Percentiles rank a stretch among this genome's conserved stretches.
phyloP scores from a whole-genome alignment of 2,888 invertebrate species.

The Amblyjoppa proteus region DNA sequence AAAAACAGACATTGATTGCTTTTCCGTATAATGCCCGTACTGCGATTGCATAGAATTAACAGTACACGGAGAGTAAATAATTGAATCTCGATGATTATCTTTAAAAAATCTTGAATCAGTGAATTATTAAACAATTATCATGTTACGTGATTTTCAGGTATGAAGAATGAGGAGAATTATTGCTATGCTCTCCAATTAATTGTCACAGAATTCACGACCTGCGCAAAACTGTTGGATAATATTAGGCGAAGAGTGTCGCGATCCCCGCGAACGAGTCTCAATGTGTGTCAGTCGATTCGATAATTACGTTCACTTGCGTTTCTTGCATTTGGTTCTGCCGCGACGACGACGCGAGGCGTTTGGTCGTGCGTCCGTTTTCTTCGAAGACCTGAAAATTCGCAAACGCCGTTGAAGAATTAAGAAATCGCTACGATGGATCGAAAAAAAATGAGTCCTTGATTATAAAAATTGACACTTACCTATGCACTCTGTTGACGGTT shows the following conservation, averaged over 20 bases:
- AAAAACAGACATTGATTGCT: constrained; percentile 5
- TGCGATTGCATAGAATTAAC: neutral
- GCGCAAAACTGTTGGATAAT: constrained; percentile 57
- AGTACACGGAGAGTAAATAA: neutral
- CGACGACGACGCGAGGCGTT: constrained; percentile 83
- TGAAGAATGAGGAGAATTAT: constrained; percentile 34
- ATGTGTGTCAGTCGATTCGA: constrained; percentile 14
- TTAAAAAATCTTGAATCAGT: constrained; percentile 9
- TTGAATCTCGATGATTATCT: constrained; percentile 16
- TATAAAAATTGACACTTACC: constrained; percentile 73
- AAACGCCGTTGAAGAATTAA: constrained; percentile 6
- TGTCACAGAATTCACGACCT: constrained; percentile 57
- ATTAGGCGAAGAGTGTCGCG: constrained; percentile 31
- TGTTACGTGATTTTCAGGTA: constrained; percentile 22
- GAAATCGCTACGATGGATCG: constrained; percentile 4
- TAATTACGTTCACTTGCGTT: constrained; percentile 81
- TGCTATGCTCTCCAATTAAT: constrained; percentile 39
- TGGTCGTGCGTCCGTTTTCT: constrained; percentile 84
- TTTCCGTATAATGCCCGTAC: constrained; percentile 4
- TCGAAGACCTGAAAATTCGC: constrained; percentile 83
- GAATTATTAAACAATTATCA: neutral
- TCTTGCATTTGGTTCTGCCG: constrained; percentile 85
- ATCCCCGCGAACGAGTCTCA: constrained; percentile 40
- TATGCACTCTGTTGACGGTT: constrained; percentile 85
- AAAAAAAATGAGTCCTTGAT: neutral